Evolutionary conservation across 2,797 vertebrate genomes (phyloP).

Genomic region (Hoplostethus mediterraneus): DNA sequence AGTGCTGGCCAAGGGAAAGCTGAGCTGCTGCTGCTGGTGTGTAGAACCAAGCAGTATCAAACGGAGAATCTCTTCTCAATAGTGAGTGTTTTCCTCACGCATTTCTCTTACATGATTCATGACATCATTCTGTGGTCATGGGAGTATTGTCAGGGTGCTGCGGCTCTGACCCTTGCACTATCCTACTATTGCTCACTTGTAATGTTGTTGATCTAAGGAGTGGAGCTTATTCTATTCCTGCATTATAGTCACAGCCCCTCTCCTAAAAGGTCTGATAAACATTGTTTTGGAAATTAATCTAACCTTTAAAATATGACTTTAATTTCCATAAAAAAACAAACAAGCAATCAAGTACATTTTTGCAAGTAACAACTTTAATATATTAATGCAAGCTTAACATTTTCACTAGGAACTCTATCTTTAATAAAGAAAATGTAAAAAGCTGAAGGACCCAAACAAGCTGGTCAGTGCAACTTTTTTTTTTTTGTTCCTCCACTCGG

Average conservation of each 20-base stretch:
- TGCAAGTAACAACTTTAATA: background rate
- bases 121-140: conserved; percentile 34
- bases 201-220: conserved; percentile 18
- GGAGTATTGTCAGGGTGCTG: conserved; percentile 28
- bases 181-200: conserved; percentile 18
- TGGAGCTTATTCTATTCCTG: background rate
- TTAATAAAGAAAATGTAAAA: conserved; percentile 23
- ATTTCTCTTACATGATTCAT: conserved; percentile 62
- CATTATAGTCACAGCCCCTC: background rate
- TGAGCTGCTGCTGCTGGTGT: conserved; percentile 55
- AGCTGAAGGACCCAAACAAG: conserved; percentile 10
- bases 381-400: background rate
- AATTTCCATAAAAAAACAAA: background rate
- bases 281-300: background rate
- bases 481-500: conserved; percentile 41
- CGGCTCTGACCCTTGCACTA: conserved; percentile 41
- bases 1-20: conserved; percentile 37
- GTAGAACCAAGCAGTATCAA: conserved; percentile 40
- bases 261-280: background rate
- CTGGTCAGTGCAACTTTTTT: conserved; percentile 36
- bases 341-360: background rate
- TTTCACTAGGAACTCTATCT: conserved; percentile 26
- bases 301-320: background rate
- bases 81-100: conserved; percentile 11
- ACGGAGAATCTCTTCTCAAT: conserved; percentile 28